phyloP scores from a whole-genome alignment of 2,888 invertebrate species.

The Nemapogon koenigi region DNA sequence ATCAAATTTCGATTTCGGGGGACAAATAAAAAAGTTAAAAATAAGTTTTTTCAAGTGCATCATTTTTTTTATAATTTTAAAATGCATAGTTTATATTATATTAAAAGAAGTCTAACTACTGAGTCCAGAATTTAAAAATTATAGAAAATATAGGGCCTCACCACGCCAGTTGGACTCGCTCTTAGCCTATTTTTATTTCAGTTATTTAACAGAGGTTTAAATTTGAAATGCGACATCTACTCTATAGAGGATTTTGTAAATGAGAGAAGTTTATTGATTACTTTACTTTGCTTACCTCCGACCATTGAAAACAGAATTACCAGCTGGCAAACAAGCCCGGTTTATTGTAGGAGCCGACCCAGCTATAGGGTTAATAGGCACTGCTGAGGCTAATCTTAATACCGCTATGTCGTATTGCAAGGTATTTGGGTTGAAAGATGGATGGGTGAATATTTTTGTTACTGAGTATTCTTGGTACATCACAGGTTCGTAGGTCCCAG shows the following conservation, averaged over 20 bases:
- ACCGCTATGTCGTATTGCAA: slow-evolving; percentile 85
- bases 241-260: neutral
- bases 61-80: no score
- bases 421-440: slow-evolving; percentile 73
- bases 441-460: slow-evolving; percentile 64
- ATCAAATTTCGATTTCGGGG: no score
- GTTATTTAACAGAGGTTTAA: no score
- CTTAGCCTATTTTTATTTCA: no score
- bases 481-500: slow-evolving; percentile 68
- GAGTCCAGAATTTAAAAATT: no score
- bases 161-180: no score
- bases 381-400: slow-evolving; percentile 68
- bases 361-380: slow-evolving; percentile 48
- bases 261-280: neutral
- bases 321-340: slow-evolving; percentile 66
- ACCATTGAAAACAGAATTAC: slow-evolving; percentile 43
- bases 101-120: no score
- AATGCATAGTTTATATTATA: no score
- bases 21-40: no score
- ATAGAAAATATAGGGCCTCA: no score
- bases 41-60: no score
- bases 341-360: slow-evolving; percentile 64
- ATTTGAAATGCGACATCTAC: no score
- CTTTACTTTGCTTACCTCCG: slow-evolving; percentile 36
- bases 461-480: slow-evolving; percentile 69